These are phyloP conservation scores for Monochamus saltuarius DNA, from an alignment of 1,140 invertebrate species.

Conservation along the genomic window DNA sequence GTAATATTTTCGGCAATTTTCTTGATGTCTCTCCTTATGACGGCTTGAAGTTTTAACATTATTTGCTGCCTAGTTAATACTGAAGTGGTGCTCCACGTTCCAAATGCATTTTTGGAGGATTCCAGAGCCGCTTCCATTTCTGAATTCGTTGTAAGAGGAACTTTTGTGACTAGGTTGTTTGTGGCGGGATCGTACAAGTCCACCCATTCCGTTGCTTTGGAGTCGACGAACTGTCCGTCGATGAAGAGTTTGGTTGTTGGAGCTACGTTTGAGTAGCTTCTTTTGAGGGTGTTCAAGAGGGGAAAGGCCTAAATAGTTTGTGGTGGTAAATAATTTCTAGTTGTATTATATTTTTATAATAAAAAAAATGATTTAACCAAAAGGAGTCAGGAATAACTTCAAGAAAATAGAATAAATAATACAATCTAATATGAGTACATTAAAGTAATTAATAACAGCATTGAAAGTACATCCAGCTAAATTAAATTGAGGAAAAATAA, in stretches of 20 bases:
- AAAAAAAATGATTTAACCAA: too few species aligned
- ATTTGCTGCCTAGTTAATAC: constrained; percentile 91
- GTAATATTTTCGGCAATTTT: constrained; percentile 92
- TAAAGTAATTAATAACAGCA: too few species aligned
- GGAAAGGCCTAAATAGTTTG: constrained; percentile 13
- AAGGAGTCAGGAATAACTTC: too few species aligned
- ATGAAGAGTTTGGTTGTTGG: constrained; percentile 91
- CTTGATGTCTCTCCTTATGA: constrained; percentile 71
- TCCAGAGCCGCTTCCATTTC: constrained; percentile 93
- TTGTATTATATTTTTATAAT: too few species aligned
- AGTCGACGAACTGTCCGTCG: constrained; percentile 93
- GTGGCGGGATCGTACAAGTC: constrained; percentile 94
- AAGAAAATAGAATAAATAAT: too few species aligned
- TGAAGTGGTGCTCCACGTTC: constrained; percentile 88
- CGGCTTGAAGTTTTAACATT: constrained; percentile 83
- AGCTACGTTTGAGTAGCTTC: constrained; percentile 48
- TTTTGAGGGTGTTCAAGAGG: constrained; percentile 22
- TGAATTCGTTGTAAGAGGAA: constrained; percentile 83
- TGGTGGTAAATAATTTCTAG: too few species aligned
- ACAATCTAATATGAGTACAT: too few species aligned
- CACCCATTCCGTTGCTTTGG: constrained; percentile 89
- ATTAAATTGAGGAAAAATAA: too few species aligned
- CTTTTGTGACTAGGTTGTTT: constrained; percentile 79
- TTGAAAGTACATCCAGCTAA: too few species aligned
- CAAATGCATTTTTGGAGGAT: constrained; percentile 80